A percentile compares a stretch with the other conserved stretches of the same genome.
phyloP scores from a whole-genome alignment of 2,888 invertebrate genomes.

The Yponomeuta malinellus region DNA sequence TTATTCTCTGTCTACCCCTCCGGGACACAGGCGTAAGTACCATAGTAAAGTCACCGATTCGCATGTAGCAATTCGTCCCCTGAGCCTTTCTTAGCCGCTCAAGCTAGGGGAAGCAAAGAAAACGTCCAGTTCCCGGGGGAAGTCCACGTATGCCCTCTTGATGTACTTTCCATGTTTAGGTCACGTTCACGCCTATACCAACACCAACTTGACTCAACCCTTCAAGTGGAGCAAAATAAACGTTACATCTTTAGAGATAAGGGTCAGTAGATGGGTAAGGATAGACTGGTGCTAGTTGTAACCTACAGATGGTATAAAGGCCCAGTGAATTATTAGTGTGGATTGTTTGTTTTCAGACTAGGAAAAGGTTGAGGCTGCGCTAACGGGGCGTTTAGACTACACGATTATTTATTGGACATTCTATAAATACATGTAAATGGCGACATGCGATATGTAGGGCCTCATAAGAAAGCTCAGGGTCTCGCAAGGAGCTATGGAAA shows the following conservation, averaged over 20 bases:
- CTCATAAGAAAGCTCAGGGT: too few relatives aligned
- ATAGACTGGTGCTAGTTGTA: background rate
- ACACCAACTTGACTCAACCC: background rate
- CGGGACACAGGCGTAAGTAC: too few relatives aligned
- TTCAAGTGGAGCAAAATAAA: background rate
- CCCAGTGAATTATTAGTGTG: conserved; percentile 10
- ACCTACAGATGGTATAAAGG: conserved; percentile 7
- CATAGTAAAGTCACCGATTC: background rate
- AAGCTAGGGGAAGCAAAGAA: conserved; percentile 4
- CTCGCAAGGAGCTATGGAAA: too few relatives aligned
- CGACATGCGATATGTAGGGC: too few relatives aligned
- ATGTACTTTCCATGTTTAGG: conserved; percentile 15
- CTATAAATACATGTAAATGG: background rate
- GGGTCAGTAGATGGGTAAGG: background rate
- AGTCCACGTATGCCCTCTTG: conserved; percentile 14
- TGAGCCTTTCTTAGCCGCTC: background rate
- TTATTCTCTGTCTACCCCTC: too few relatives aligned
- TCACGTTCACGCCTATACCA: conserved; percentile 4
- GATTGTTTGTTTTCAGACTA: conserved; percentile 9
- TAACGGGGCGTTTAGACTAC: background rate
- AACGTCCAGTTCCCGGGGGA: conserved; percentile 2
- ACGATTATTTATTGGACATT: background rate
- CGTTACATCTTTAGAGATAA: background rate
- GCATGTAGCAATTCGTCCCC: background rate
- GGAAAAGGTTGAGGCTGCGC: conserved; percentile 1